These are phyloP conservation scores for Rallus crepitans DNA, from an alignment of 2,797 vertebrate species.

Conservation along the genomic window DNA sequence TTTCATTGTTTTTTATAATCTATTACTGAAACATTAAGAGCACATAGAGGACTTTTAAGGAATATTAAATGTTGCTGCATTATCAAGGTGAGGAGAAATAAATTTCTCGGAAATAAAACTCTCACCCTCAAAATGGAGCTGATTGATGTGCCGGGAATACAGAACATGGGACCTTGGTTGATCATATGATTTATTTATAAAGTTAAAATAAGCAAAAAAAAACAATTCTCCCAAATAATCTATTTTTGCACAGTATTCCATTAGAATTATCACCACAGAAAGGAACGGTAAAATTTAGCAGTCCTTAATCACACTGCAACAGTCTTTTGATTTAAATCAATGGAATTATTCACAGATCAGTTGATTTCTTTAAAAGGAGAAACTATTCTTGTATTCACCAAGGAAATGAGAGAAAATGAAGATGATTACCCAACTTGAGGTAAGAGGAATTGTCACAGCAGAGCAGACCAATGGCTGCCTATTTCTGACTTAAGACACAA, in stretches of 20 bases:
- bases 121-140: not conserved
- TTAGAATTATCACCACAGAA: not conserved
- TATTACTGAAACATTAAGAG: not conserved
- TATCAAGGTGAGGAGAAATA: not conserved
- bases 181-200: not conserved
- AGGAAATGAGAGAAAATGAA: not conserved
- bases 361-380: conserved; percentile 22
- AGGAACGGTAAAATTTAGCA: not conserved
- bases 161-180: not conserved
- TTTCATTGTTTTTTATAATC: not conserved
- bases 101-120: not conserved
- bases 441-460: conserved; percentile 27
- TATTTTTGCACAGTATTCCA: not conserved
- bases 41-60: not conserved
- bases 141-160: not conserved
- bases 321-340: conserved; percentile 9
- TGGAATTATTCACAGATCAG: conserved; percentile 27
- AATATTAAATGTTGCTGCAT: not conserved
- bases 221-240: not conserved
- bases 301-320: not conserved
- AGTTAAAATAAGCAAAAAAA: not conserved
- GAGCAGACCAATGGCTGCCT: not conserved
- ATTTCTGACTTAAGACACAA: not conserved
- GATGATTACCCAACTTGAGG: not conserved
- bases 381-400: not conserved